Base-by-base conservation (phyloP, 2,113 vertebrate species). In the Zosterops pallidus region DNA sequence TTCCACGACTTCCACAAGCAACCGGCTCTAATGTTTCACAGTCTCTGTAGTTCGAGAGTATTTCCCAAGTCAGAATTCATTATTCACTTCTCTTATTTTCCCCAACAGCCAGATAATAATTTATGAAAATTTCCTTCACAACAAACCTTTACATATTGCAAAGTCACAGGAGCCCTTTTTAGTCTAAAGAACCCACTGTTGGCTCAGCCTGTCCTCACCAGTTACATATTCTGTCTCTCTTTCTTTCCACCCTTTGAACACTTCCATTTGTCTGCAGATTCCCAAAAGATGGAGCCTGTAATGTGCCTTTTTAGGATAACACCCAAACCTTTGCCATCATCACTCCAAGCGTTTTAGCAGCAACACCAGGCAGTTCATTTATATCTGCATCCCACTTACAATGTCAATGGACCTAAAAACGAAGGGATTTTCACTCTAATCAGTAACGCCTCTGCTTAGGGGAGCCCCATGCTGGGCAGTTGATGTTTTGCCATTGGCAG, bases 351-450 rank as follows among this genome's bases (percentile, higher is more conserved):
- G 35, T 76, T 85, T 59, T 2, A 64, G 31, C 5, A 26, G 41
- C 2, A 3, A 28, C 1, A 0, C 3, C 12, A 89, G 74, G 29
- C 0, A 0, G 13, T 35, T 80, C 60, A 52, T 83, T 74, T 60
- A 21, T 15, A 65, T 14, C 47, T 83, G 46, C 69, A 52, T 22
- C 15, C n/a, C 33, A 25, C 50, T 63, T 24, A 50, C 2, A 3
- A 9, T 12, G 44, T 4, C 84, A 75, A 33, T 7, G 62, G 37
- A 57, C 11, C 63, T 91, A 26, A 63, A 82, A 80, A 5, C 0
- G 12, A 44, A 29, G 26, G 65, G 76, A 4, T 83, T 95, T 81
- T 82, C 83, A 49, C 14, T 83, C 25, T 41, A 47, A 39, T 60
- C 65, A 33, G 46, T 49, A 18, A 60, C 70, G 41, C 20, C 76